phyloP scores from a whole-genome alignment of 2,888 invertebrate species.

The Morpho achilles region DNA sequence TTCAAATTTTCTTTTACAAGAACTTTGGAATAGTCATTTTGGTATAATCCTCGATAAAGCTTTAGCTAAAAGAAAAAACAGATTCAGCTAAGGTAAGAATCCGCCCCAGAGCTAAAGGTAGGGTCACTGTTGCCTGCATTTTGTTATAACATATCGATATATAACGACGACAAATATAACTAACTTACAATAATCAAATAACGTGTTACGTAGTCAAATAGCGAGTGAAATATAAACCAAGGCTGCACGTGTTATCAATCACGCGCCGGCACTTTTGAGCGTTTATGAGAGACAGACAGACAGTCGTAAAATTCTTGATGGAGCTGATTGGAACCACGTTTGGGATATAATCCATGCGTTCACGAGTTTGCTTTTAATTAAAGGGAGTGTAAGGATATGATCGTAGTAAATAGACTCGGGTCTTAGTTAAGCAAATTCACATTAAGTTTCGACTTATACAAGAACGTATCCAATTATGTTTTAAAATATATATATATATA shows the following conservation, averaged over 20 bases:
- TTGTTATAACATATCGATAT: no score
- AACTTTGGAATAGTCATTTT: no score
- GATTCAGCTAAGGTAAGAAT: no score
- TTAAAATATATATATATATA: no score
- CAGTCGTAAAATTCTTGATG: constrained; percentile 67
- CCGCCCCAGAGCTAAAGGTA: no score
- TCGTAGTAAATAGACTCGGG: constrained; percentile 20
- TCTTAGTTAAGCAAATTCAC: background rate
- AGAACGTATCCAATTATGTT: no score
- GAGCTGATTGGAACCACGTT: constrained; percentile 72
- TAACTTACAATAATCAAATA: background rate
- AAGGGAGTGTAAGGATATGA: constrained; percentile 40
- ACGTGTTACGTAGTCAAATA: constrained; percentile 2
- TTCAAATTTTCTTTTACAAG: no score
- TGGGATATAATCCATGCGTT: constrained; percentile 49
- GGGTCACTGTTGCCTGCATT: no score
- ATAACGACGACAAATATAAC: no score
- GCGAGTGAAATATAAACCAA: constrained; percentile 29
- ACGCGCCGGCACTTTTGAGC: constrained; percentile 57
- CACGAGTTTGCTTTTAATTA: constrained; percentile 65
- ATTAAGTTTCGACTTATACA: background rate
- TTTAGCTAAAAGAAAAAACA: no score
- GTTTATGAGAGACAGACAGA: constrained; percentile 61
- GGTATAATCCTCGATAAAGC: no score
- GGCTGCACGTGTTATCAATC: constrained; percentile 70